A percentile compares a stretch with the other conserved stretches of the same genome.
Conservation (phyloP, 2,888 invertebrate genomes). For the Caenorhabditis sp. region DNA sequence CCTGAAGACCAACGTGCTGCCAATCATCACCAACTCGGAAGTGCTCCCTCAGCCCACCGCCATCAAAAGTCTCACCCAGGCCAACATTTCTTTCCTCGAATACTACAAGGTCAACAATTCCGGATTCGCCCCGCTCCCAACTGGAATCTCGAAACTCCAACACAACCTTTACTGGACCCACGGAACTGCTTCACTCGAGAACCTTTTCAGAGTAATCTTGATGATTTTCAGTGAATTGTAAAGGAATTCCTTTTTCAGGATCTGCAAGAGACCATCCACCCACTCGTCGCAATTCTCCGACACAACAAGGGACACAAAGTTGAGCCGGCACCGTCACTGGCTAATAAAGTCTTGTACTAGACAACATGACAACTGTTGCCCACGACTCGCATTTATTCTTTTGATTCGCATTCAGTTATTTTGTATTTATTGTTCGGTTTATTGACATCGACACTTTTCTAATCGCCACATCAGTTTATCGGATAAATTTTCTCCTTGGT, state of each 20-base stretch:
- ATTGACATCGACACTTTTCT: no score
- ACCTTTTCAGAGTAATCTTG: constrained; percentile 63
- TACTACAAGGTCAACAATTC: constrained; percentile 76
- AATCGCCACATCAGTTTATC: not conserved
- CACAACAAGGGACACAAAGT: constrained; percentile 53
- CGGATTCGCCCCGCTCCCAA: constrained; percentile 65
- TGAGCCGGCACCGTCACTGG: constrained; percentile 35
- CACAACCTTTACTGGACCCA: constrained; percentile 73
- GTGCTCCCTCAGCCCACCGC: constrained; percentile 74
- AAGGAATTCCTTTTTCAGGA: constrained; percentile 55
- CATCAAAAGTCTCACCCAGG: constrained; percentile 68
- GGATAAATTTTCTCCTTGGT: constrained; percentile 8
- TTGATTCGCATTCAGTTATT: constrained; percentile 6
- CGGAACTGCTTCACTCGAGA: constrained; percentile 69
- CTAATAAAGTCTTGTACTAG: constrained; percentile 51
- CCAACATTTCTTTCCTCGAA: constrained; percentile 73
- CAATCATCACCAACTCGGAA: constrained; percentile 73
- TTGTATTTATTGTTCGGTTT: constrained; percentile 49
- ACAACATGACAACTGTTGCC: not conserved
- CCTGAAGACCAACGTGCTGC: constrained; percentile 73
- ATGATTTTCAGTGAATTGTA: not conserved
- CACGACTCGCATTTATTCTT: constrained; percentile 14
- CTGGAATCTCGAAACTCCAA: constrained; percentile 65
- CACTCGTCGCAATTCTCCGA: constrained; percentile 70
- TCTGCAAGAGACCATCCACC: constrained; percentile 70